Conservation (phyloP, 2,113 vertebrate species). For the Silurus meridionalis region DNA sequence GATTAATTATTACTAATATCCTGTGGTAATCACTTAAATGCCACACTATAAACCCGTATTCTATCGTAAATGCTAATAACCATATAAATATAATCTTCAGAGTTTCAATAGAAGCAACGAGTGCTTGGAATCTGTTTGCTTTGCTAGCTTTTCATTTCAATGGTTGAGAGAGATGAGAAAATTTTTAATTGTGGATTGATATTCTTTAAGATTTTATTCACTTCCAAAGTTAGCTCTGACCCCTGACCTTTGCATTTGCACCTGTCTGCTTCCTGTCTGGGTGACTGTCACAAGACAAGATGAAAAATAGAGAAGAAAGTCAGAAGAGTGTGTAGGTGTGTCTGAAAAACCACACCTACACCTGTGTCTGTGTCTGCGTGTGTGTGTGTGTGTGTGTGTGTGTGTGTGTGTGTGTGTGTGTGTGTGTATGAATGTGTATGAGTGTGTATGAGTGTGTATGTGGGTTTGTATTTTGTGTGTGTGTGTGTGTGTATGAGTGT, state of each 20-base stretch:
- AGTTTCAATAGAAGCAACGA: neutral
- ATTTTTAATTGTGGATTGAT: neutral
- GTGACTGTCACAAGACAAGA: neutral
- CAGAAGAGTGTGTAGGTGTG: slow-evolving; percentile 9
- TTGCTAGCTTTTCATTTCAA: neutral
- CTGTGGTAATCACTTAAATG: neutral
- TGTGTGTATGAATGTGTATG: no score
- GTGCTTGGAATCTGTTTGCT: neutral
- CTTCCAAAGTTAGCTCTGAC: slow-evolving; percentile 9
- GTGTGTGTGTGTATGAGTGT: no score
- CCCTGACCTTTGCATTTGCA: slow-evolving; percentile 23
- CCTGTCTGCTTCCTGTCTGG: slow-evolving; percentile 23
- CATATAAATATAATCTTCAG: neutral
- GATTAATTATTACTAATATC: neutral
- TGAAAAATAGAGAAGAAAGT: neutral
- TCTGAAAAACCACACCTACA: neutral
- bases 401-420: no score
- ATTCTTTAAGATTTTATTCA: neutral
- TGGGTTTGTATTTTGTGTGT: no score
- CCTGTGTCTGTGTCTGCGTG: no score
- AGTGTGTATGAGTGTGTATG: no score
- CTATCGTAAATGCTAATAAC: no score
- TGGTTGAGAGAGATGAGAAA: neutral
- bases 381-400: no score
- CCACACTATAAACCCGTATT: neutral